A percentile compares a stretch with the other conserved stretches of the same genome.
phyloP scores from a whole-genome alignment of 2,797 vertebrate species.

The Chelidonichthys spinosus region DNA sequence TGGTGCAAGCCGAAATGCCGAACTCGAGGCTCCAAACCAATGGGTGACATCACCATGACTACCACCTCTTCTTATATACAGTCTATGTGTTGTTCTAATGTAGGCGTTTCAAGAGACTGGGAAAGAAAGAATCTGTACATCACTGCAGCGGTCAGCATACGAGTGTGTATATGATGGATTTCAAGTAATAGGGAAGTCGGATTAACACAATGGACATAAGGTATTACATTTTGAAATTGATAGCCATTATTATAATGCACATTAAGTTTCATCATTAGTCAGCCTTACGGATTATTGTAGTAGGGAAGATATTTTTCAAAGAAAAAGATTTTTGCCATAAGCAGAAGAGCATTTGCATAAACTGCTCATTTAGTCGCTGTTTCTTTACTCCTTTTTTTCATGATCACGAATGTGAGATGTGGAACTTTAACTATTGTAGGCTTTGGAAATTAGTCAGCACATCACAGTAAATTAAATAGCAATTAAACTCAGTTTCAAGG shows the following conservation, averaged over 20 bases:
- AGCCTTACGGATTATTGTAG: slow-evolving; percentile 22
- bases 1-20: no score
- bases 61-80: no score
- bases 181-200: slow-evolving; percentile 48
- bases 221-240: slow-evolving; percentile 45
- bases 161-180: slow-evolving; percentile 23
- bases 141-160: slow-evolving; percentile 9
- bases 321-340: slow-evolving; percentile 20
- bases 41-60: no score
- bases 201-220: slow-evolving; percentile 36
- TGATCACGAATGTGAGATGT: slow-evolving; percentile 15
- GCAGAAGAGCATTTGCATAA: slow-evolving; percentile 15
- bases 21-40: no score
- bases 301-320: slow-evolving; percentile 4
- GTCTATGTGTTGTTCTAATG: no score
- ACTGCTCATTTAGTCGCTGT: slow-evolving; percentile 19
- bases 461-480: slow-evolving; percentile 9
- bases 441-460: slow-evolving; percentile 12
- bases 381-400: slow-evolving; percentile 13
- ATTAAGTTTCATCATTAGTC: slow-evolving; percentile 34
- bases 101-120: background rate
- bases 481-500: slow-evolving; percentile 8
- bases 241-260: slow-evolving; percentile 27
- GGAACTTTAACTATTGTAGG: slow-evolving; percentile 1
- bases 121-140: slow-evolving; percentile 52